Percentiles rank a stretch among this genome's conserved stretches.
Conservation (phyloP, 1,140 invertebrate species). For the Anastatus disparis region DNA sequence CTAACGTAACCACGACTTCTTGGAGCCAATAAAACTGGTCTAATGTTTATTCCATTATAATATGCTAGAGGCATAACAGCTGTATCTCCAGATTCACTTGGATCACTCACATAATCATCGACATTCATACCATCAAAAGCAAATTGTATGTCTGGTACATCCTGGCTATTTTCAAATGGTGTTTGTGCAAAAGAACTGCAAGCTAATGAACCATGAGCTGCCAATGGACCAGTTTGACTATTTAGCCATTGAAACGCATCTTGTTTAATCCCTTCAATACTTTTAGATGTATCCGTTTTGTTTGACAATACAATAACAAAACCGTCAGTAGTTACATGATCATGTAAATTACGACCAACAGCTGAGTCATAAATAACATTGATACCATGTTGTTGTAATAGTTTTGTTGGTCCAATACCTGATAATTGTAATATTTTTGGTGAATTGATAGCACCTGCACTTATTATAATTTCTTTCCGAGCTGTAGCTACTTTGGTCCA, state of each 20-base stretch:
- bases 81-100: conserved; percentile 51
- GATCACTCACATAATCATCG: conserved; percentile 54
- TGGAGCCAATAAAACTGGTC: conserved; percentile 66
- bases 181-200: conserved; percentile 58
- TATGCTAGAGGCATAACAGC: conserved; percentile 54
- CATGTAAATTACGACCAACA: conserved; percentile 79
- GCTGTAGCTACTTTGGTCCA: conserved; percentile 64
- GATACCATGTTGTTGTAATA: conserved; percentile 66
- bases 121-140: conserved; percentile 68
- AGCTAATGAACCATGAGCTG: conserved; percentile 54
- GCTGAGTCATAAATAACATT: conserved; percentile 69
- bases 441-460: conserved; percentile 70
- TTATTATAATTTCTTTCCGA: conserved; percentile 75
- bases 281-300: conserved; percentile 63
- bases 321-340: conserved; percentile 72
- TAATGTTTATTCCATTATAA: conserved; percentile 60
- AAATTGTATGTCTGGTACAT: conserved; percentile 74
- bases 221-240: conserved; percentile 54
- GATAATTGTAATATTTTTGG: conserved; percentile 71
- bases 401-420: conserved; percentile 69
- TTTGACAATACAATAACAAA: conserved; percentile 67
- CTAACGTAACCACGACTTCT: conserved; percentile 67
- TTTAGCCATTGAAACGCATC: conserved; percentile 63
- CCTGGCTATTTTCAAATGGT: conserved; percentile 45
- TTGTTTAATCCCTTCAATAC: conserved; percentile 64